phyloP scores from a whole-genome alignment of 1,140 invertebrate species.

The Nymphalis io region DNA sequence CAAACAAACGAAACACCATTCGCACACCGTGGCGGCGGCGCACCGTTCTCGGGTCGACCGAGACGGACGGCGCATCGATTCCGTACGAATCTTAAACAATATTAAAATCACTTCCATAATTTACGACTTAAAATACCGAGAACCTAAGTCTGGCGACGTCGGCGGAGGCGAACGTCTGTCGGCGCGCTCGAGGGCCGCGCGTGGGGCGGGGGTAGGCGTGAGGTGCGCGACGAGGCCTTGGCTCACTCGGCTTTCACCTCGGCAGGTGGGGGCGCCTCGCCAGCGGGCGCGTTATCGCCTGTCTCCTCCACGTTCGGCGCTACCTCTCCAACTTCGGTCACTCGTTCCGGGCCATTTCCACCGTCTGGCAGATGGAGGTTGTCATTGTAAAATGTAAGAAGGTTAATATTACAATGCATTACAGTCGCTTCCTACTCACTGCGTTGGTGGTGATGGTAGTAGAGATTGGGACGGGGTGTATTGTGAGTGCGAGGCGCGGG shows the following conservation, averaged over 20 bases:
- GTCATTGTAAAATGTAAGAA: not conserved
- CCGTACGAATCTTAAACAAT: conserved; percentile 62
- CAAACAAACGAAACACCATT: conserved; percentile 60
- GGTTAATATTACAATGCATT: not conserved
- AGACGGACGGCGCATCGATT: conserved; percentile 36
- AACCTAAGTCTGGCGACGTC: conserved; percentile 56
- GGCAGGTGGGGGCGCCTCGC: conserved; percentile 51
- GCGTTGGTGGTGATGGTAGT: conserved; percentile 68
- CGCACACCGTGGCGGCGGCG: conserved; percentile 40
- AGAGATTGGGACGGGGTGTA: conserved; percentile 51
- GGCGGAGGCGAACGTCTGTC: conserved; percentile 31
- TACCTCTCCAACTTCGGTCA: conserved; percentile 50
- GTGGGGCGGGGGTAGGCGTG: conserved; percentile 18
- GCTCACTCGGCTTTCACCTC: conserved; percentile 65
- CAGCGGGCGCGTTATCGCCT: conserved; percentile 42
- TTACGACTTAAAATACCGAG: conserved; percentile 76
- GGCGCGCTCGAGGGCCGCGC: conserved; percentile 32
- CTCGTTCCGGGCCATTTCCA: conserved; percentile 50
- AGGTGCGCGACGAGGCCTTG: conserved; percentile 17
- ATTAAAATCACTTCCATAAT: conserved; percentile 76
- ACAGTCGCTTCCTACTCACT: conserved; percentile 49
- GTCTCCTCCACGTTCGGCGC: conserved; percentile 46
- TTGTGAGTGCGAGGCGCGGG: conserved; percentile 55
- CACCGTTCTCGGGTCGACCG: conserved; percentile 40
- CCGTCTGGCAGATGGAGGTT: conserved; percentile 45